Evolutionary conservation across 2,113 vertebrate species (phyloP).

Genomic region (Nasalis larvatus): DNA sequence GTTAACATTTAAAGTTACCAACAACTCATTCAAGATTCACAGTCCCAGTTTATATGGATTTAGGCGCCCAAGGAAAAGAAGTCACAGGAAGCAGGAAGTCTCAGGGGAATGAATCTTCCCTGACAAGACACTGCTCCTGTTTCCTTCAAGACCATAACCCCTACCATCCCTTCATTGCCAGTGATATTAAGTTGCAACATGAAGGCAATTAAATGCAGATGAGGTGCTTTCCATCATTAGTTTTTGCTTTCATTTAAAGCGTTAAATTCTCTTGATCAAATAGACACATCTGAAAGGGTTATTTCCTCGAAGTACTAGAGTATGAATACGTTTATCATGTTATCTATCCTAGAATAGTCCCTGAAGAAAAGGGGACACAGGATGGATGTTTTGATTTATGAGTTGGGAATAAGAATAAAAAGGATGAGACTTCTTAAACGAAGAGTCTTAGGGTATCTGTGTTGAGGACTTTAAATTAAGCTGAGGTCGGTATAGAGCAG

Average conservation of each 20-base stretch:
- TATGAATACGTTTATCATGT: background rate
- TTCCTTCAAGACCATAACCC: background rate
- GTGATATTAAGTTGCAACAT: background rate
- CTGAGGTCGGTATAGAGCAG: background rate
- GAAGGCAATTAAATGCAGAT: background rate
- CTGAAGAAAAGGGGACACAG: background rate
- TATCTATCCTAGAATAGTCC: background rate
- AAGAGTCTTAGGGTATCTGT: background rate
- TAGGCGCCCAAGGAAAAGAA: background rate
- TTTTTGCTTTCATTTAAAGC: background rate
- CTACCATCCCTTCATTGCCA: background rate
- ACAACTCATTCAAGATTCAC: background rate
- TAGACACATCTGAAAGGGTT: background rate
- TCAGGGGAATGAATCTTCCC: background rate
- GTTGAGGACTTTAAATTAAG: background rate
- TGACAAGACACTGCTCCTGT: accelerated
- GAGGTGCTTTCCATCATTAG: background rate
- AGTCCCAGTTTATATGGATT: background rate
- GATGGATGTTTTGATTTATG: background rate
- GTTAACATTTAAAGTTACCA: background rate
- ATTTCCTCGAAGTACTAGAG: background rate
- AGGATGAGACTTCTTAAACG: background rate
- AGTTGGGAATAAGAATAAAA: background rate
- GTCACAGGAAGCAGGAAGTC: background rate
- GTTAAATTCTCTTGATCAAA: background rate